Evolutionary conservation across 2,797 vertebrate species (phyloP).

Genomic region (Cyclura pinguis): DNA sequence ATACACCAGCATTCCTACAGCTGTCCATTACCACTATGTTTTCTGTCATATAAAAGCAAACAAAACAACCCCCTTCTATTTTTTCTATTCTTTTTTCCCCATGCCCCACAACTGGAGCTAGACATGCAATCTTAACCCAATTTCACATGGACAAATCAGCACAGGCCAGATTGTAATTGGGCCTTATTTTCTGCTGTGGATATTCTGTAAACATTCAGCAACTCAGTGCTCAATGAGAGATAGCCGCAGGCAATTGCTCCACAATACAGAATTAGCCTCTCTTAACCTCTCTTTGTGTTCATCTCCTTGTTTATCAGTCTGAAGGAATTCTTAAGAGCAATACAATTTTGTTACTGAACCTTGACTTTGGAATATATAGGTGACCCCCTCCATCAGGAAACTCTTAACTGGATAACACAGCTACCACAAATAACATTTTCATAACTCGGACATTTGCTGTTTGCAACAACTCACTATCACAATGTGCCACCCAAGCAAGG

Average conservation of each 20-base stretch:
- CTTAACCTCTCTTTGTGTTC: neutral
- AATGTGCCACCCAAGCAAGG: neutral
- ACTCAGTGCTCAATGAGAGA: neutral
- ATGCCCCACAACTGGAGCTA: neutral
- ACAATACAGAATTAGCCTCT: neutral
- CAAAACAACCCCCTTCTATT: slow-evolving; percentile 49
- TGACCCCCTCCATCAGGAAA: slow-evolving; percentile 53
- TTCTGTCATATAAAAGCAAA: slow-evolving; percentile 59
- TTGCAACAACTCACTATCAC: neutral
- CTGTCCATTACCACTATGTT: slow-evolving; percentile 56
- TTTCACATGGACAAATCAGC: neutral
- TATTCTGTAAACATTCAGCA: neutral
- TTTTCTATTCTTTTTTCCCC: slow-evolving; percentile 43
- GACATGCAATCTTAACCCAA: slow-evolving; percentile 47
- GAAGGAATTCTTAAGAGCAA: neutral
- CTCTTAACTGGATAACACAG: slow-evolving; percentile 12
- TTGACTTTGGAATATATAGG: slow-evolving; percentile 21
- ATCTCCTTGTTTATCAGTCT: neutral
- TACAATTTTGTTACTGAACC: neutral
- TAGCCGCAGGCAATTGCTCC: neutral
- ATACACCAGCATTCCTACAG: slow-evolving; percentile 47
- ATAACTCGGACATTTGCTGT: neutral
- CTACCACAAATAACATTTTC: too few relatives aligned
- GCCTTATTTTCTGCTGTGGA: neutral
- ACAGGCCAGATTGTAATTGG: neutral